These are phyloP conservation scores for Propithecus coquereli DNA, from an alignment of 2,113 vertebrate genomes.

Conservation along the genomic window DNA sequence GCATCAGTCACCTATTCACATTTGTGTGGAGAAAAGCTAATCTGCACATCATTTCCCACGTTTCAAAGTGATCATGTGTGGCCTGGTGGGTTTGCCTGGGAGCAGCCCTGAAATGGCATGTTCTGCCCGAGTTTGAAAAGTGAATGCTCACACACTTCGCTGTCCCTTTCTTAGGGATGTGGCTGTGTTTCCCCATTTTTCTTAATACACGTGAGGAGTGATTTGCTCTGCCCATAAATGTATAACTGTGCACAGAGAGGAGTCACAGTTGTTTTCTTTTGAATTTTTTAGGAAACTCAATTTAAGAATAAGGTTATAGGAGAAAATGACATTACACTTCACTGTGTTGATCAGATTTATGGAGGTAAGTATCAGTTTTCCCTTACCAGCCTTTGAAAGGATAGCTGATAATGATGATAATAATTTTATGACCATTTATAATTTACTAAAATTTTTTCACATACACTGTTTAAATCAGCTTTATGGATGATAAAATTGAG, in stretches of 20 bases:
- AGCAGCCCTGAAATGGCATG: not conserved
- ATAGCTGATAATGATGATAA: not conserved
- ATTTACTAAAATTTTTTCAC: not conserved
- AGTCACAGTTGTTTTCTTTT: conserved; percentile 36
- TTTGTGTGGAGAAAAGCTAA: not conserved
- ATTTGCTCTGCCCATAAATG: not conserved
- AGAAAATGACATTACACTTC: conserved; percentile 92
- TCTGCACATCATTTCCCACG: not conserved
- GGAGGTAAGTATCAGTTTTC: conserved; percentile 83
- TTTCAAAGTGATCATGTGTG: not conserved
- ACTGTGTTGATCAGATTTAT: conserved; percentile 91
- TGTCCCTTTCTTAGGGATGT: not conserved
- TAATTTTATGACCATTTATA: not conserved
- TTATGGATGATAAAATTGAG: not conserved
- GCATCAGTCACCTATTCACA: not conserved
- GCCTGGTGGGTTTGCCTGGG: not conserved
- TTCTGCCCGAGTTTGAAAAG: not conserved
- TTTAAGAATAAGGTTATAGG: conserved; percentile 91
- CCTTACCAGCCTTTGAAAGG: not conserved
- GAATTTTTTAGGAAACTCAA: conserved; percentile 82
- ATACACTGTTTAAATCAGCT: not conserved
- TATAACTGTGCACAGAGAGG: not conserved
- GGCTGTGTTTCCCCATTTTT: not conserved
- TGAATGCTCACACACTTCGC: not conserved
- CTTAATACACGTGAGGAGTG: not conserved